Evolutionary conservation across 2,888 invertebrate genomes (phyloP), one percentile per base, ranked within the genome.

Genomic region (Euspilapteryx auroguttella): DNA sequence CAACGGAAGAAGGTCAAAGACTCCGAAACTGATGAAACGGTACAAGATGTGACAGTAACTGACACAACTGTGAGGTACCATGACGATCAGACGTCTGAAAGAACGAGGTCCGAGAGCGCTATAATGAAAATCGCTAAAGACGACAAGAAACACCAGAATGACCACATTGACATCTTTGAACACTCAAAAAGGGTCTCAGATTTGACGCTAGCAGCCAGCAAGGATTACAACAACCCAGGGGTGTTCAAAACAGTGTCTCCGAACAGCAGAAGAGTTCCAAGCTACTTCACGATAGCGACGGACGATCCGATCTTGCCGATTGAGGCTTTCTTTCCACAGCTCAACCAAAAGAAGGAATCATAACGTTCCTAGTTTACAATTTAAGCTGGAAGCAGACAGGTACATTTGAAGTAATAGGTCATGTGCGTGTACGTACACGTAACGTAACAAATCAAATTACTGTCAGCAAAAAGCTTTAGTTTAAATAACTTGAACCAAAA

Each of bases 261-360:
- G 1, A 76, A 71, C 29, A 83, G 81, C 39, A 76, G 86, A 37
- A 66, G 81, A 40, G 81, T 85, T 44, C 81, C 84, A 3, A 81
- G 79, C 42, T 83, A 86, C 43, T 85, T 88, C 40, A 86, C 86
- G 12, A 82, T 89, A 55, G 82, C 85, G 1, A 87, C 88, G 0
- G 88, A 89, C 37, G 87, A 89, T 48, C 88, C 89, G 0, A 87
- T 87, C 29, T 63, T 89, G 27, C 89, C 89, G 0, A 86, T 89
- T 35, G 88, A 89, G 57, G 87, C 88, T 1, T 87, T 89, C 57
- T 89, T 89, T 49, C 85, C 87, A 11, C 85, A 86, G 47, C 52
- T 87, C 26, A 80, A 83, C 39, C 81, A 80, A 54, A 81, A 79
- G 54, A 78, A 79, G 56, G 71, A 79, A 53, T 51, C 69, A 36